These are phyloP conservation scores for Clunio marinus DNA, from an alignment of 2,888 invertebrate species.

Conservation along the genomic window DNA sequence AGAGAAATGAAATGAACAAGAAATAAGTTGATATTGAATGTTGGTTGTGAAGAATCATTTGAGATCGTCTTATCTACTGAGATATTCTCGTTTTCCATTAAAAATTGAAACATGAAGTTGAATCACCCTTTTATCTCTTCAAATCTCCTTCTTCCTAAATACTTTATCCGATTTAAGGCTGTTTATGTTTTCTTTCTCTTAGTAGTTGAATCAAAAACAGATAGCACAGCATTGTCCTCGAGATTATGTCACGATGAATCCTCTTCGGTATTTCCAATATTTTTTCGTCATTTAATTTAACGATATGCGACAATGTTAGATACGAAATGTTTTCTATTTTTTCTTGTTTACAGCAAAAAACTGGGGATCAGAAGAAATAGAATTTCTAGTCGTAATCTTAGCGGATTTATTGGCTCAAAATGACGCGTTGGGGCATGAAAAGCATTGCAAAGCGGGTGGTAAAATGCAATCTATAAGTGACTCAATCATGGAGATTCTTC, in stretches of 20 bases:
- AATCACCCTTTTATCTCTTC: too few species aligned
- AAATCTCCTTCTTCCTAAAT: neutral
- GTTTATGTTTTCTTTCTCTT: too few species aligned
- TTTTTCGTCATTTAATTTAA: slow-evolving; percentile 1
- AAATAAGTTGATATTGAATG: neutral
- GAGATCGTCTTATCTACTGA: too few species aligned
- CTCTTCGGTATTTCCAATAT: neutral
- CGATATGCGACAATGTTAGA: neutral
- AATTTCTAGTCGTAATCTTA: slow-evolving; percentile 4
- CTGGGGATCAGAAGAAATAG: neutral
- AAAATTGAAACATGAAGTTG: too few species aligned
- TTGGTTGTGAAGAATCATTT: too few species aligned
- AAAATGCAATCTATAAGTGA: neutral
- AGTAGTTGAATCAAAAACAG: too few species aligned
- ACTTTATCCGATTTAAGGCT: slow-evolving; percentile 18
- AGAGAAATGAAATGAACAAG: neutral
- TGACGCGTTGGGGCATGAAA: neutral
- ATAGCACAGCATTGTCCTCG: too few species aligned
- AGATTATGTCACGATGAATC: too few species aligned
- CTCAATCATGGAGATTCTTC: neutral
- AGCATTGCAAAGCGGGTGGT: neutral
- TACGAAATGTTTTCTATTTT: neutral
- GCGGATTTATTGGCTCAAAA: slow-evolving; percentile 13
- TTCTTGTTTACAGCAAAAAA: neutral
- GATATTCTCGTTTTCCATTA: too few species aligned